Conservation (phyloP, 2,113 vertebrate genomes). For the Clarias gariepinus region DNA sequence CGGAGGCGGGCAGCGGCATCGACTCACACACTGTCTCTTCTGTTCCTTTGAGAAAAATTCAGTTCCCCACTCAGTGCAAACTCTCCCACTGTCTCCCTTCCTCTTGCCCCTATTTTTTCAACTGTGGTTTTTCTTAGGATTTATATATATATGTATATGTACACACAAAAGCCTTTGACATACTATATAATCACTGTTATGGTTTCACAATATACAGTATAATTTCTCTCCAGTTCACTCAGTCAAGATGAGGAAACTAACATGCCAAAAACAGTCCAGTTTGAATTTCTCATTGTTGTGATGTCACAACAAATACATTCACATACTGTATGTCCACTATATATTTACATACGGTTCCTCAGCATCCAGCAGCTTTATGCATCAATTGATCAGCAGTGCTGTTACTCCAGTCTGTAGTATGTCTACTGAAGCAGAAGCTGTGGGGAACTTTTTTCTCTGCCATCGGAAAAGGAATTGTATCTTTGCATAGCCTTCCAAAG, state of each 20-base stretch:
- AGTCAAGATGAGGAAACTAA: not conserved
- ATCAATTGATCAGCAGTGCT: not conserved
- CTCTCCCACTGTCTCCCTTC: slow-evolving; percentile 1
- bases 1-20: slow-evolving; percentile 35
- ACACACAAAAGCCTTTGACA: not conserved
- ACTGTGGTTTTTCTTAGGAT: not conserved
- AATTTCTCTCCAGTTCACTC: not conserved
- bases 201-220: not conserved
- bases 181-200: not conserved
- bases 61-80: slow-evolving; percentile 28
- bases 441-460: slow-evolving; percentile 1
- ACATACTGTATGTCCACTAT: not conserved
- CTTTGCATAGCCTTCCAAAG: slow-evolving; percentile 23
- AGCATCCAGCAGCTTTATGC: not conserved
- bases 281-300: not conserved
- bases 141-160: not conserved
- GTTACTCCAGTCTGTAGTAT: not conserved
- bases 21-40: slow-evolving; percentile 43
- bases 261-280: not conserved
- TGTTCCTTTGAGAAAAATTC: slow-evolving; percentile 26
- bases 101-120: not conserved
- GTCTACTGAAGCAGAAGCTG: slow-evolving; percentile 1
- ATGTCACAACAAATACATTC: not conserved
- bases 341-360: not conserved
- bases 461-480: not conserved